phyloP scores from a whole-genome alignment of 2,888 invertebrate genomes.

The Noctua fimbriata region DNA sequence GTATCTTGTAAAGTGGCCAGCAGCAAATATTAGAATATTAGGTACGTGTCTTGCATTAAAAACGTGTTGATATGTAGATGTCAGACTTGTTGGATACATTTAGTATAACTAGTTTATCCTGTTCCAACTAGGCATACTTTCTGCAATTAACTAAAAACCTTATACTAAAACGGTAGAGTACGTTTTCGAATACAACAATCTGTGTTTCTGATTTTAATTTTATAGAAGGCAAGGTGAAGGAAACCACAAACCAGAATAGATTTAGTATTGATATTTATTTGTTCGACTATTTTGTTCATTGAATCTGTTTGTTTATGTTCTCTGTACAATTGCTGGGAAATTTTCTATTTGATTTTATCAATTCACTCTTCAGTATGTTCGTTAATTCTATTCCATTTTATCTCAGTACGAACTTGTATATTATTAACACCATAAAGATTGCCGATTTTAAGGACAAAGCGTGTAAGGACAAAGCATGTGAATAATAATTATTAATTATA shows the following conservation, averaged over 20 bases:
- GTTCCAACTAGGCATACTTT: background rate
- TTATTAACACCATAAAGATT: background rate
- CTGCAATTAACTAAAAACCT: slow-evolving; percentile 3
- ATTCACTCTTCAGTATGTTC: background rate
- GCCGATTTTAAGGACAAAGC: background rate
- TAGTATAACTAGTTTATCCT: slow-evolving; percentile 43
- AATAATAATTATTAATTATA: background rate
- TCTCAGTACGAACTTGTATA: background rate
- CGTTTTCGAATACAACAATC: slow-evolving; percentile 7
- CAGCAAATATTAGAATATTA: background rate
- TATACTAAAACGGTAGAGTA: slow-evolving; percentile 4
- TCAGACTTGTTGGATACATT: slow-evolving; percentile 30
- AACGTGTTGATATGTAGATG: slow-evolving; percentile 8
- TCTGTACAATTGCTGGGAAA: background rate
- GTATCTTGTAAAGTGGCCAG: background rate
- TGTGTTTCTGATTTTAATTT: slow-evolving; percentile 7
- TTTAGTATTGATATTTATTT: slow-evolving; percentile 17
- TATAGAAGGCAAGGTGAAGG: slow-evolving; percentile 36
- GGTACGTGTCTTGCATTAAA: background rate
- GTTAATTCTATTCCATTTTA: background rate
- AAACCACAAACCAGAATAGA: slow-evolving; percentile 24
- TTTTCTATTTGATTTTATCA: background rate
- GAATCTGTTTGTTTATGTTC: background rate
- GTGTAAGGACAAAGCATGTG: slow-evolving; percentile 3
- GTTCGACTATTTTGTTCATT: background rate